A percentile compares a stretch with the other conserved stretches of the same genome.
phyloP scores from a whole-genome alignment of 2,797 vertebrate species.

The Propithecus perrieri region DNA sequence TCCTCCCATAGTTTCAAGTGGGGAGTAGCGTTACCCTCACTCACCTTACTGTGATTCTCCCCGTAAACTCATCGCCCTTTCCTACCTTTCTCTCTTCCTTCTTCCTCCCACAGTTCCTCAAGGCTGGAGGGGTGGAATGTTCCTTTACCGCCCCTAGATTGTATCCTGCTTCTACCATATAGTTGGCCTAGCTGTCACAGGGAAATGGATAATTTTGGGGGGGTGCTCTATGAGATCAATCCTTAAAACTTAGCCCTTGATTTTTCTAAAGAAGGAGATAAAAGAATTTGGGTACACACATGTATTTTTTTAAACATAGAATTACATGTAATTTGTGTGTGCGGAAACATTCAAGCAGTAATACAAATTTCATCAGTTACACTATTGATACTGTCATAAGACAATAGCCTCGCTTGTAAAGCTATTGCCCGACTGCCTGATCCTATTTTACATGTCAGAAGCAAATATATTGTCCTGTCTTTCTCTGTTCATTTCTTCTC shows the following conservation, averaged over 20 bases:
- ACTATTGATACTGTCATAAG: neutral
- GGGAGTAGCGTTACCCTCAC: neutral
- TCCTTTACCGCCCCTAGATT: neutral
- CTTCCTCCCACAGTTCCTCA: neutral
- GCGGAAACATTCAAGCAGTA: neutral
- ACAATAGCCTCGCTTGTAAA: neutral
- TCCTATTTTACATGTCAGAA: constrained; percentile 19
- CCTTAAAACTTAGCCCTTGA: neutral
- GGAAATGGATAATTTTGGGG: constrained; percentile 24
- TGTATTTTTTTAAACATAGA: neutral
- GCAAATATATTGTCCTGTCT: neutral
- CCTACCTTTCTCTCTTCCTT: neutral
- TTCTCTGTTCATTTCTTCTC: constrained; percentile 25
- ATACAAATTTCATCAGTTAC: constrained; percentile 1
- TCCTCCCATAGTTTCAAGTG: neutral
- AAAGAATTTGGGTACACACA: neutral
- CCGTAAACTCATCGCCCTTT: neutral
- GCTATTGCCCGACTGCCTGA: neutral
- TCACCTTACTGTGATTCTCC: neutral
- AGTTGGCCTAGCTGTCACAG: constrained; percentile 6
- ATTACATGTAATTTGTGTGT: neutral
- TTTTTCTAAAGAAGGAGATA: constrained; percentile 1
- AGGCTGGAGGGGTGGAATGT: neutral
- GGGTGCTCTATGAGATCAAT: neutral
- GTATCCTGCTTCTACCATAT: neutral